A percentile compares a stretch with the other conserved stretches of the same genome.
Evolutionary conservation across 2,113 vertebrate species (phyloP).

Genomic region (Sceloporus tristichus): DNA sequence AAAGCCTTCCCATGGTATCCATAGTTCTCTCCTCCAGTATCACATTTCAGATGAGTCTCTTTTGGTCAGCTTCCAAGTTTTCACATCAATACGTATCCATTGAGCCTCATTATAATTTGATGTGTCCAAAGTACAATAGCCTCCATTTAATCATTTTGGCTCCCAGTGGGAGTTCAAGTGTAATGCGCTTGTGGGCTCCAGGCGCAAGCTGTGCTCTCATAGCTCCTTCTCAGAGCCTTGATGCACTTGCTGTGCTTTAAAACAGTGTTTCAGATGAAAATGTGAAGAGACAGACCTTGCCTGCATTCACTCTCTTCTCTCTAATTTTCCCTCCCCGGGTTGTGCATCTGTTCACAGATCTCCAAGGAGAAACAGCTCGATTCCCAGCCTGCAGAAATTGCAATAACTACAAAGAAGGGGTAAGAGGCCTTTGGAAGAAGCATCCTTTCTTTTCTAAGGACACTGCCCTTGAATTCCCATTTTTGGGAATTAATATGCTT

Average conservation of each 20-base stretch:
- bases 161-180: no score
- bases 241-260: background rate
- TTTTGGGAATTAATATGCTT: no score
- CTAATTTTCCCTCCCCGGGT: background rate
- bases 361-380: background rate
- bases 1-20: no score
- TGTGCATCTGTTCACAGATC: background rate
- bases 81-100: no score
- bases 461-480: background rate
- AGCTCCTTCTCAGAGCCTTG: no score
- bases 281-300: background rate
- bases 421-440: constrained; percentile 39
- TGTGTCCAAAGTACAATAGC: no score
- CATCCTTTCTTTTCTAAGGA: background rate
- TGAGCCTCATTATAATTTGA: no score
- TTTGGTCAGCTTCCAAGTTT: no score
- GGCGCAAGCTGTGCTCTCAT: background rate
- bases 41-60: no score
- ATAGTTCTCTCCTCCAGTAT: no score
- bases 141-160: no score
- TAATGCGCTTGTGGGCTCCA: no score
- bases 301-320: background rate
- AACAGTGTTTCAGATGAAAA: background rate
- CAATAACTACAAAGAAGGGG: constrained; percentile 41
- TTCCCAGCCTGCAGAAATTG: background rate